phyloP scores from a whole-genome alignment of 2,888 invertebrate genomes.

The Adineta ricciae region DNA sequence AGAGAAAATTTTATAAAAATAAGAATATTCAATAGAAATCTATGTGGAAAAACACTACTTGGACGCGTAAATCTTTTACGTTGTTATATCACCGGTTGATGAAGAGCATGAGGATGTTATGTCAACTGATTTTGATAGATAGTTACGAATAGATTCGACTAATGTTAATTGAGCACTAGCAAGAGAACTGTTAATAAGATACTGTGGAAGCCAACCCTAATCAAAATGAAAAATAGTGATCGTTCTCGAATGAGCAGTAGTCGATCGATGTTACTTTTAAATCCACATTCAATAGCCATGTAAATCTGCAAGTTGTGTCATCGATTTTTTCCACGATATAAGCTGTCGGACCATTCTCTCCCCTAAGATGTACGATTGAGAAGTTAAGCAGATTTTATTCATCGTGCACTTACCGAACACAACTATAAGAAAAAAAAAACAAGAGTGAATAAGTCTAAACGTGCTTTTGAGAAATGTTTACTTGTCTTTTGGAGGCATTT shows the following conservation, averaged over 20 bases:
- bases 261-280: constrained; percentile 16
- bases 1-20: no score
- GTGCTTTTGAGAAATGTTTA: not conserved
- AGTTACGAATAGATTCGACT: constrained; percentile 20
- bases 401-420: constrained; percentile 1
- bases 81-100: not conserved
- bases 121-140: not conserved
- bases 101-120: not conserved
- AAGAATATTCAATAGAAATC: no score
- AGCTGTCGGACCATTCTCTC: constrained; percentile 32
- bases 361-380: not conserved
- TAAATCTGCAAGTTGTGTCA: constrained; percentile 17
- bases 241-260: no score
- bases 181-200: constrained; percentile 30
- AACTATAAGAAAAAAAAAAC: not conserved
- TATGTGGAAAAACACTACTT: no score
- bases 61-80: not conserved
- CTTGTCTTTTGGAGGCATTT: constrained; percentile 2
- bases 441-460: not conserved
- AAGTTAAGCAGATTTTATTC: not conserved
- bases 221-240: no score
- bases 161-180: constrained; percentile 21
- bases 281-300: constrained; percentile 29
- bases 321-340: constrained; percentile 23
- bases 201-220: constrained; percentile 32